These are phyloP conservation scores for Stigmatopora nigra DNA, from an alignment of 2,113 vertebrate species.

Conservation along the genomic window DNA sequence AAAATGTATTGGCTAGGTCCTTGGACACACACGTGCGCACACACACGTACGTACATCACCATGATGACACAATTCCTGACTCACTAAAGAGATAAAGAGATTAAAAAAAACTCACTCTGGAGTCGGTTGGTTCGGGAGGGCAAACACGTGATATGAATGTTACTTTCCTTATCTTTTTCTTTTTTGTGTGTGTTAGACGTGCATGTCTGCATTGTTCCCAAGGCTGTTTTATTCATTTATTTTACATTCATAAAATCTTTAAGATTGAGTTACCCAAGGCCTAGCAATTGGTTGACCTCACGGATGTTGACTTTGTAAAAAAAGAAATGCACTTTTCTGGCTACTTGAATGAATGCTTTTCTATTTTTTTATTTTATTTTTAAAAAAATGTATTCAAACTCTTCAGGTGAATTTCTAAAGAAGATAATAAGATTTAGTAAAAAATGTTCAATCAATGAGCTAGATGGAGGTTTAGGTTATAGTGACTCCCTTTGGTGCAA, in stretches of 20 bases:
- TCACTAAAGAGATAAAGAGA: constrained; percentile 50
- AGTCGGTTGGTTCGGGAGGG: constrained; percentile 17
- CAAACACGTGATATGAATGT: constrained; percentile 19
- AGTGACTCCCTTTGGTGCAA: constrained; percentile 38
- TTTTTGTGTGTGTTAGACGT: not conserved
- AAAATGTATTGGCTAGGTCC: not conserved
- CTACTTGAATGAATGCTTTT: not conserved
- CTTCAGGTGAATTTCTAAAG: not conserved
- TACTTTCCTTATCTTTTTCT: constrained; percentile 9
- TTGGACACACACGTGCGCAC: not conserved
- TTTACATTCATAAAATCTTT: not conserved
- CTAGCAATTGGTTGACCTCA: constrained; percentile 15
- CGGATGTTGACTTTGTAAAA: constrained; percentile 21
- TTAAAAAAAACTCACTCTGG: constrained; percentile 28
- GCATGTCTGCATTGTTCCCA: not conserved
- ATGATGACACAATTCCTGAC: constrained; percentile 13
- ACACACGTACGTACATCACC: constrained; percentile 12
- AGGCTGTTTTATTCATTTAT: not conserved
- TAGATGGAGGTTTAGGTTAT: constrained; percentile 3
- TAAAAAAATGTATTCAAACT: no score
- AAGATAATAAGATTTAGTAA: not conserved
- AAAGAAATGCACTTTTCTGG: not conserved
- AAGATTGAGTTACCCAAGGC: not conserved
- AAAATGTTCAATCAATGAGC: not conserved
- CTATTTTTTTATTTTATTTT: constrained; percentile 2